Conservation (phyloP, 2,113 vertebrate species). For the Corythornis madagascariensis region DNA sequence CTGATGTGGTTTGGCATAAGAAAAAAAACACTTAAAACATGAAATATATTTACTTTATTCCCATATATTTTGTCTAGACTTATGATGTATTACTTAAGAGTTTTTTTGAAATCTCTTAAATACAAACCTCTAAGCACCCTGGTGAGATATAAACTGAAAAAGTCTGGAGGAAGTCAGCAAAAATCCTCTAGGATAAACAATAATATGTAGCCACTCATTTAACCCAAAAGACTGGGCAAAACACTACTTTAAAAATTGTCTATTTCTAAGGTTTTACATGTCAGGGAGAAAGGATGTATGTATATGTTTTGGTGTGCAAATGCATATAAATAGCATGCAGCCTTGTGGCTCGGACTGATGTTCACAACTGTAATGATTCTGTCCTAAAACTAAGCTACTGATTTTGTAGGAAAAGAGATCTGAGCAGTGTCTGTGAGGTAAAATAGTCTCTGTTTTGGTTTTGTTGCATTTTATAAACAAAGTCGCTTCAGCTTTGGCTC, state of each 20-base stretch:
- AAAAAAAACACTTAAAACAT: conserved; percentile 38
- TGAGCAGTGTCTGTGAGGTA: not conserved
- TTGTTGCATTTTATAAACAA: not conserved
- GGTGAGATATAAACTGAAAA: conserved; percentile 62
- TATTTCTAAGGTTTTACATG: not conserved
- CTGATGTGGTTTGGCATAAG: conserved; percentile 56
- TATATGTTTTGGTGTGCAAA: not conserved
- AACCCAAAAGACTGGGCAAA: not conserved
- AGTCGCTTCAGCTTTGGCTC: not conserved
- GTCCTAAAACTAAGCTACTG: not conserved
- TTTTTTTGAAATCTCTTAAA: conserved; percentile 53
- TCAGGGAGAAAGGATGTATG: not conserved
- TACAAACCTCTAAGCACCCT: conserved; percentile 39
- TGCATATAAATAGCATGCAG: not conserved
- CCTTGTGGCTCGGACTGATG: not conserved
- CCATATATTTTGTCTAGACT: conserved; percentile 69
- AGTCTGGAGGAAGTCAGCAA: conserved; percentile 54
- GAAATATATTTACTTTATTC: conserved; percentile 67
- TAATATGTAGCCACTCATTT: not conserved
- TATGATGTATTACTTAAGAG: conserved; percentile 50
- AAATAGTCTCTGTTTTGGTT: not conserved
- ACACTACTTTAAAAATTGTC: not conserved
- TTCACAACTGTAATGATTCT: not conserved
- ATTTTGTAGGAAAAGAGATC: not conserved
- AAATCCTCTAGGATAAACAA: conserved; percentile 54